phyloP scores from a whole-genome alignment of 2,113 vertebrate species.

The Takifugu flavidus region DNA sequence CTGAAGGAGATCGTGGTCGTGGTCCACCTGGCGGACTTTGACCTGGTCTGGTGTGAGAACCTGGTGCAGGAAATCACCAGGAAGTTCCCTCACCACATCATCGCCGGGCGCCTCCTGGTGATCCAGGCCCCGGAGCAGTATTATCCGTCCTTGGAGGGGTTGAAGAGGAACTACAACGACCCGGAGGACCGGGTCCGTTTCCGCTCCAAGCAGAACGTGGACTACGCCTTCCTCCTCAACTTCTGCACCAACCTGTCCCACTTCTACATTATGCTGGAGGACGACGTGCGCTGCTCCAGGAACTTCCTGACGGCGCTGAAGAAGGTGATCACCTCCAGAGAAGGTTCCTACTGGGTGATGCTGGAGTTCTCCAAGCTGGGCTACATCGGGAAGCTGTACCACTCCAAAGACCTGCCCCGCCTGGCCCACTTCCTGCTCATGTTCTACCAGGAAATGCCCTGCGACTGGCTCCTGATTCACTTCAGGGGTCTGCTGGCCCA shows the following conservation, averaged over 20 bases:
- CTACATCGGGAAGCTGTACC: slow-evolving; percentile 97
- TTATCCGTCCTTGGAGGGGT: slow-evolving; percentile 89
- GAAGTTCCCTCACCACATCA: slow-evolving; percentile 96
- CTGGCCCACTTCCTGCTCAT: slow-evolving; percentile 96
- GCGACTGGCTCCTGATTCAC: slow-evolving; percentile 95
- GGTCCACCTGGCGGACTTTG: slow-evolving; percentile 93
- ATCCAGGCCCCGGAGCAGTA: slow-evolving; percentile 94
- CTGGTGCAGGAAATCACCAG: slow-evolving; percentile 92
- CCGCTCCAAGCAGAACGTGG: slow-evolving; percentile 97
- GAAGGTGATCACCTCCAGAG: slow-evolving; percentile 92
- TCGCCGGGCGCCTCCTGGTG: slow-evolving; percentile 90
- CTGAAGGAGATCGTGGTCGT: slow-evolving; percentile 94
- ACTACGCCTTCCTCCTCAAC: slow-evolving; percentile 86
- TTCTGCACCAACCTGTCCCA: slow-evolving; percentile 98
- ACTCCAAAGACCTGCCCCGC: slow-evolving; percentile 83
- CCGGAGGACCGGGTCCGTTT: slow-evolving; percentile 94
- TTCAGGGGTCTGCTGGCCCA: slow-evolving; percentile 91
- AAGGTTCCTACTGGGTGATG: slow-evolving; percentile 96
- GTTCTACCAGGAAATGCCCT: slow-evolving; percentile 99
- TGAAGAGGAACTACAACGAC: slow-evolving; percentile 98
- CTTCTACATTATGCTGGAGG: slow-evolving; percentile 98
- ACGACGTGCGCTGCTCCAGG: slow-evolving; percentile 92
- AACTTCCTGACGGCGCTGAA: slow-evolving; percentile 96
- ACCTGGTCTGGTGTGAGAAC: slow-evolving; percentile 87
- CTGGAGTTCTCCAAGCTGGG: slow-evolving; percentile 98